Conservation (phyloP, 2,113 vertebrate species). For the Cyprinodon variegatus region DNA sequence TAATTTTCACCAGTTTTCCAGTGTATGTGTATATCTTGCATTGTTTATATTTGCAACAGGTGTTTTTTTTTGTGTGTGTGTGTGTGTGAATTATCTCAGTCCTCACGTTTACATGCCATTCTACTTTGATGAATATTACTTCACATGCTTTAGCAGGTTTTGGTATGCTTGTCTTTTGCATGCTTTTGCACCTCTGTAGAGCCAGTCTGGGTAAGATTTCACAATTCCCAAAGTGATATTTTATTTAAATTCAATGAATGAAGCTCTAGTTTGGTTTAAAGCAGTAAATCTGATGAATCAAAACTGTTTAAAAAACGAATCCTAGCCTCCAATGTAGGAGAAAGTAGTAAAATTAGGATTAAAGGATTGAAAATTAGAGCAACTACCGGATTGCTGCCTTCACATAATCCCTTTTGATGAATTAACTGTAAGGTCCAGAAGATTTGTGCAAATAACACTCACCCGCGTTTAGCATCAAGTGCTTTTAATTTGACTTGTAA, state of each 20-base stretch:
- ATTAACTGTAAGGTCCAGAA: background rate
- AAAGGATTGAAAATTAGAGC: slow-evolving; percentile 30
- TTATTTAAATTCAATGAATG: background rate
- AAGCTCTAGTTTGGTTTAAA: background rate
- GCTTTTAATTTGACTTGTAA: slow-evolving; percentile 9
- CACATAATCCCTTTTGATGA: background rate
- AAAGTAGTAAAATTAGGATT: background rate
- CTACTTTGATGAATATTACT: background rate
- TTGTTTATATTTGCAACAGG: background rate
- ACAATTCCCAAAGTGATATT: too few species aligned
- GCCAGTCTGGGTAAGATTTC: background rate
- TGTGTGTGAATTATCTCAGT: background rate
- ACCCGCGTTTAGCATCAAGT: background rate
- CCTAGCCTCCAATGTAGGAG: background rate
- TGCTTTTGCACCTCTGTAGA: background rate
- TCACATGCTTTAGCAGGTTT: background rate
- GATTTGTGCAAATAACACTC: background rate
- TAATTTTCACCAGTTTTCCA: background rate
- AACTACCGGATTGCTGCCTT: slow-evolving; percentile 25
- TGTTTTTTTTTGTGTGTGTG: too few species aligned
- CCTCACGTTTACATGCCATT: background rate
- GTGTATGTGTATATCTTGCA: background rate
- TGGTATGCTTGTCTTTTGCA: background rate
- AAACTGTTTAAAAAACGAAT: background rate
- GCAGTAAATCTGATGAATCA: background rate